Conservation (phyloP, 2,888 invertebrate genomes). For the Caenorhabditis sp. region DNA sequence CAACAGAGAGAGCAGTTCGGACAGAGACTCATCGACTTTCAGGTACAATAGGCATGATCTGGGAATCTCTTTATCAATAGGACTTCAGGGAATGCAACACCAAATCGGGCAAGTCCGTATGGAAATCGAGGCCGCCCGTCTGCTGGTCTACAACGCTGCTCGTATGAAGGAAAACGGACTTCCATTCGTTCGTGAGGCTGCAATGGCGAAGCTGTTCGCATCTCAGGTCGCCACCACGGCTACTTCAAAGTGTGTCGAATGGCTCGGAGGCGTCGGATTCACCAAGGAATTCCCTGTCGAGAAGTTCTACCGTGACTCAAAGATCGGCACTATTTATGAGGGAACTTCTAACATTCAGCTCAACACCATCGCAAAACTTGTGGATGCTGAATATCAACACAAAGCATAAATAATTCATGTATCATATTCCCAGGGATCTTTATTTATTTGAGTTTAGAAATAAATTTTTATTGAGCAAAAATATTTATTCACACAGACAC, state of each 20-base stretch:
- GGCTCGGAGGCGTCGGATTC: slow-evolving; percentile 98
- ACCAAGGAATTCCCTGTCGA: slow-evolving; percentile 96
- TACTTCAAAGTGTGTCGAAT: slow-evolving; percentile 95
- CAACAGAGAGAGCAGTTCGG: slow-evolving; percentile 96
- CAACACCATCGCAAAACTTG: slow-evolving; percentile 94
- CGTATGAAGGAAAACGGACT: slow-evolving; percentile 91
- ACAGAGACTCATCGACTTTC: slow-evolving; percentile 92
- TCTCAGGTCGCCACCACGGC: slow-evolving; percentile 91
- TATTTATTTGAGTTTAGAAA: slow-evolving; percentile 6
- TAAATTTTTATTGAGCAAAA: slow-evolving; percentile 1
- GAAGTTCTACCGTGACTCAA: slow-evolving; percentile 95
- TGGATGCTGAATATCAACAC: slow-evolving; percentile 84
- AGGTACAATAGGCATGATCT: slow-evolving; percentile 86
- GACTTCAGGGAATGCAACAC: slow-evolving; percentile 94
- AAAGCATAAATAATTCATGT: slow-evolving; percentile 33
- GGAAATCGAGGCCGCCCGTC: slow-evolving; percentile 92
- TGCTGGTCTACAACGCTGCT: slow-evolving; percentile 96
- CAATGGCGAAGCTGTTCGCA: slow-evolving; percentile 95
- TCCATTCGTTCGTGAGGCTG: slow-evolving; percentile 93
- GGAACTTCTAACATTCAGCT: slow-evolving; percentile 98
- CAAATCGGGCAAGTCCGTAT: slow-evolving; percentile 93
- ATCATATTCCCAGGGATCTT: not conserved
- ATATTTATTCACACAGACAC: not conserved
- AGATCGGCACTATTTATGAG: slow-evolving; percentile 98
- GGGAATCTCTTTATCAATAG: no score